Evolutionary conservation across 2,888 invertebrate species (phyloP).

Genomic region (Candidula unifasciata): DNA sequence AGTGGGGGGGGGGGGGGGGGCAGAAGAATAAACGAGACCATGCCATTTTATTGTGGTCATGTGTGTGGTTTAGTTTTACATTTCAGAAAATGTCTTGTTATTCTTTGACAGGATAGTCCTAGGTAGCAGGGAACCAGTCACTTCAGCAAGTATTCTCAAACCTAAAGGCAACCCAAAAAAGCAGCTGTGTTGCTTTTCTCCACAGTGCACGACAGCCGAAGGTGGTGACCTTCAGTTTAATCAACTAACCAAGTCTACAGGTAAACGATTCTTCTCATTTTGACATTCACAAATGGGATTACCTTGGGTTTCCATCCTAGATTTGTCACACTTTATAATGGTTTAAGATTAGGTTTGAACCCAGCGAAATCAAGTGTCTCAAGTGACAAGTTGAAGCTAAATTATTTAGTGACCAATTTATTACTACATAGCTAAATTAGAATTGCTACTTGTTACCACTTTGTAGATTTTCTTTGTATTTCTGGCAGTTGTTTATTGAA

Average conservation of each 20-base stretch:
- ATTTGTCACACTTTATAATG: neutral
- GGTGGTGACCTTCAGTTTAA: neutral
- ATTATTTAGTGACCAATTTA: too few species aligned
- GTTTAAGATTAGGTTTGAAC: too few species aligned
- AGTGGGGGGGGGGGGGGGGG: too few species aligned
- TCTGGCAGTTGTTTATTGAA: too few species aligned
- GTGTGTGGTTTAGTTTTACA: too few species aligned
- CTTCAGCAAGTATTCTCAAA: constrained; percentile 6
- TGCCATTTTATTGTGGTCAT: too few species aligned
- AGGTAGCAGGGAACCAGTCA: constrained; percentile 23
- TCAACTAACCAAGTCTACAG: neutral
- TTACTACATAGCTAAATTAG: too few species aligned
- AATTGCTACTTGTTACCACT: too few species aligned
- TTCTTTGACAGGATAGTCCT: constrained; percentile 1
- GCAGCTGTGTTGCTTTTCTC: constrained; percentile 24
- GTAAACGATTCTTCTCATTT: neutral
- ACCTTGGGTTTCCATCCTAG: neutral
- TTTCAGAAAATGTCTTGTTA: neutral
- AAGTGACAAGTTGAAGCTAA: neutral
- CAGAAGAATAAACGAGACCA: too few species aligned
- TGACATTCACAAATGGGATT: neutral
- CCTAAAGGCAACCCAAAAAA: neutral
- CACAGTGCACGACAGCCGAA: constrained; percentile 16
- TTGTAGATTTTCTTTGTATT: too few species aligned
- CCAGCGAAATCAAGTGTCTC: neutral